Base-by-base conservation (phyloP, 2,113 vertebrate genomes). In the Mionectes macconnelli region DNA sequence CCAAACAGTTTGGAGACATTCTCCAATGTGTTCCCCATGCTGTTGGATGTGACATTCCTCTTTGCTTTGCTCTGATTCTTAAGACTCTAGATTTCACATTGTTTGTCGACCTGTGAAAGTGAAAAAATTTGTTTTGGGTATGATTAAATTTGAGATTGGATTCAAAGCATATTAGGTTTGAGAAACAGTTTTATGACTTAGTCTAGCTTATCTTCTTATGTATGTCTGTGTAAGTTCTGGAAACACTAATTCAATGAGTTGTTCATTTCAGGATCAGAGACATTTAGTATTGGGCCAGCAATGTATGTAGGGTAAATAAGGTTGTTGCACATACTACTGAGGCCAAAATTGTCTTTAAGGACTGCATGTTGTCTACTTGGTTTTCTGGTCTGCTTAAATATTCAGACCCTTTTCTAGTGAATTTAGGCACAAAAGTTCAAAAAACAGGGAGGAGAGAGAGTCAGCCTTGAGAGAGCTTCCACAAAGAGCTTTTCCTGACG, bases 281-380 rank as follows among this genome's bases (percentile, higher is more conserved):
- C 12, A 27, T 76, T 79, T 68, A 60, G 31, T 24, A 27, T 9
- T 87, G 42, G 31, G 14, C 15, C 21, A 39, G 16, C 11, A 4
- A 9, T 30, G 37, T 25, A 3, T 24, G 6, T 18, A 30, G 23
- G 7, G 10, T 64, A 11, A 60, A 55, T 75, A 45, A 87, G 17
- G 20, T 37, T 42, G 14, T 79, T 64, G 17, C 2, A 44, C 9
- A 10, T 47, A 23, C 4, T 72, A 2, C 28, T 25, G 49, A 56
- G 35, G 27, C 6, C 7, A 44, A 56, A 86, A 49, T 44, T 73
- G 19, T 70, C 73, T 15, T 64, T 57, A 27, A 66, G 31, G 8
- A 8, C 24, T 60, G 42, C 10, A 17, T 25, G 13, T 53, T 6
- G 0, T 70, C 25, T 5, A 21, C 2, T 3, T 60, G 7, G 35